phyloP scores from a whole-genome alignment of 2,888 invertebrate genomes.

The Allolobophora icterica region DNA sequence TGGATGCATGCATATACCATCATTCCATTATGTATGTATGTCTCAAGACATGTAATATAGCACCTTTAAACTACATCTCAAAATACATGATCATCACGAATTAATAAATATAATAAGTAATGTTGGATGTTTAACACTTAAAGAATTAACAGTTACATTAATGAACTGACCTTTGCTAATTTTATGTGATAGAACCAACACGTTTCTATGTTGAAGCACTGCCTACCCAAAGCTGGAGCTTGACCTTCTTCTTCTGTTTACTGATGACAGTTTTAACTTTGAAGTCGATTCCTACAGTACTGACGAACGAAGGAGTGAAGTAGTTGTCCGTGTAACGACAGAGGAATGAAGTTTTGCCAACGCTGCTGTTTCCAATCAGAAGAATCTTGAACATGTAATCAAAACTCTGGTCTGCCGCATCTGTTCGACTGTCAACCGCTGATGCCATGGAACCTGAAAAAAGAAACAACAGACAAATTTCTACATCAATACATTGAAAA shows the following conservation, averaged over 20 bases:
- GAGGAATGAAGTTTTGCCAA: constrained; percentile 97
- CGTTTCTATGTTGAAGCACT: background rate
- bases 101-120: background rate
- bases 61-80: background rate
- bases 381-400: constrained; percentile 67
- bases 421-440: constrained; percentile 52
- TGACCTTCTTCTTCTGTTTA: constrained; percentile 96
- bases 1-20: background rate
- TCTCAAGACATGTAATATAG: background rate
- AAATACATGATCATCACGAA: background rate
- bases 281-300: constrained; percentile 99
- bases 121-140: background rate
- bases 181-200: background rate
- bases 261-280: constrained; percentile 99
- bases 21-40: background rate
- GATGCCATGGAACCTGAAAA: constrained; percentile 27
- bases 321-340: constrained; percentile 99
- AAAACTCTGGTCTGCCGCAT: constrained; percentile 67
- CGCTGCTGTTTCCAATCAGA: constrained; percentile 69
- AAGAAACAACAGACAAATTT: background rate
- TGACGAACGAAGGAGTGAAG: constrained; percentile 98
- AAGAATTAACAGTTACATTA: background rate
- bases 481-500: background rate
- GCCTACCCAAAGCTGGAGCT: constrained; percentile 84
- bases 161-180: background rate